Evolutionary conservation across 1,140 invertebrate species (phyloP).

Genomic region (Drosophila saltans): DNA sequence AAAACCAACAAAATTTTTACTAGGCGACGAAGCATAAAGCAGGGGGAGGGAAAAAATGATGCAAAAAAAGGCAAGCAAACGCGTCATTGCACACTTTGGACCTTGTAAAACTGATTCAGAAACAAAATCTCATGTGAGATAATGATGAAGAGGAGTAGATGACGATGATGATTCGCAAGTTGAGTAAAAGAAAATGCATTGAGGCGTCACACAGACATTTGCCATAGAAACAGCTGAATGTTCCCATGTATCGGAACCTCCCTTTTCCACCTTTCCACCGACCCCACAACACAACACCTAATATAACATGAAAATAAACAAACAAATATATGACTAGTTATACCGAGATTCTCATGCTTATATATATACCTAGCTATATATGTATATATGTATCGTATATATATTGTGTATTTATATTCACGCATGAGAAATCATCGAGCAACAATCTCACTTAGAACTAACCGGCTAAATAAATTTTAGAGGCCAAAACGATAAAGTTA

Average conservation of each 20-base stretch:
- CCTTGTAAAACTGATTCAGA: constrained; percentile 29
- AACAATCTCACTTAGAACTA: constrained; percentile 27
- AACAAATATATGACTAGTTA: constrained; percentile 22
- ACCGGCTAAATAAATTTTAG: constrained; percentile 27
- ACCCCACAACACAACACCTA: no score
- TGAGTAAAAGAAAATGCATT: constrained; percentile 50
- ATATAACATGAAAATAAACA: constrained; percentile 26
- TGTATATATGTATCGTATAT: neutral
- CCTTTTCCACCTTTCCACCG: constrained; percentile 31
- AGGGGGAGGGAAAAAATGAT: no score
- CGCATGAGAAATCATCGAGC: constrained; percentile 61
- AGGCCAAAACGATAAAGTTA: constrained; percentile 40
- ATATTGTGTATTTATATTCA: constrained; percentile 36
- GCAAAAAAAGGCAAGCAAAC: constrained; percentile 37
- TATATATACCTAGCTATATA: neutral
- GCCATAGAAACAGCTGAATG: constrained; percentile 37
- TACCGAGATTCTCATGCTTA: constrained; percentile 4
- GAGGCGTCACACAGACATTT: constrained; percentile 24
- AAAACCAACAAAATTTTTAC: constrained; percentile 38
- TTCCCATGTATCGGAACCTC: constrained; percentile 35
- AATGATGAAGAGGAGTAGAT: constrained; percentile 20
- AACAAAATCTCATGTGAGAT: neutral
- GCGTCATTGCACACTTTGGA: constrained; percentile 59
- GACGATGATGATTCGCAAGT: constrained; percentile 11
- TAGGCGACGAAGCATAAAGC: constrained; percentile 46